phyloP scores from a whole-genome alignment of 2,888 invertebrate genomes.

The Epirrhoe alternata region DNA sequence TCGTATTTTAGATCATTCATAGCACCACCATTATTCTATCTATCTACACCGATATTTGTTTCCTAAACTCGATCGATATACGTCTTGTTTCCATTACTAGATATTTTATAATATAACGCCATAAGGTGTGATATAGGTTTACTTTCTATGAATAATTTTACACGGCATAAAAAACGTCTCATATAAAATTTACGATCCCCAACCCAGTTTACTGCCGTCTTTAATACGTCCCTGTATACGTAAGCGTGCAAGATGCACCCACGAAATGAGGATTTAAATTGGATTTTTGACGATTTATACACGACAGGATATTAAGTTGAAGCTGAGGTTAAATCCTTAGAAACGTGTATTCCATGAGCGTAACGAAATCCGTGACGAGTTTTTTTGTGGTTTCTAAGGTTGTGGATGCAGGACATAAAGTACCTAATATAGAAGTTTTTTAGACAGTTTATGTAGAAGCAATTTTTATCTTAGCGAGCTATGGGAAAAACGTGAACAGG shows the following conservation, averaged over 20 bases:
- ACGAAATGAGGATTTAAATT: conserved; percentile 66
- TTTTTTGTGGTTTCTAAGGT: background rate
- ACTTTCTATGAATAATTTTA: background rate
- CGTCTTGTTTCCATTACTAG: too few species aligned
- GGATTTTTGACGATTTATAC: conserved; percentile 60
- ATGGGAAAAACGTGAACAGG: background rate
- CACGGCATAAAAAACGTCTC: too few species aligned
- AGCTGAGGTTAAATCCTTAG: conserved; percentile 16
- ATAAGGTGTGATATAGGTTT: too few species aligned
- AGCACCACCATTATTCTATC: too few species aligned
- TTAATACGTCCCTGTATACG: conserved; percentile 49
- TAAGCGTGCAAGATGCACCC: conserved; percentile 58
- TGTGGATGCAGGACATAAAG: background rate
- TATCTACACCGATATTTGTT: too few species aligned
- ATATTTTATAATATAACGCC: too few species aligned
- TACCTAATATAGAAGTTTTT: background rate
- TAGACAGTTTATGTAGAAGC: background rate
- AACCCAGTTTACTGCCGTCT: background rate
- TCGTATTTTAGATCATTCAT: too few species aligned
- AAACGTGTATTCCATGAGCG: conserved; percentile 23
- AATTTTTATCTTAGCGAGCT: background rate
- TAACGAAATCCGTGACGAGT: conserved; percentile 25
- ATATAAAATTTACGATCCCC: background rate
- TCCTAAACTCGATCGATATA: too few species aligned
- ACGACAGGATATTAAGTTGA: conserved; percentile 34